Conservation (phyloP, 2,797 vertebrate genomes). For the Phalanger gymnotis region DNA sequence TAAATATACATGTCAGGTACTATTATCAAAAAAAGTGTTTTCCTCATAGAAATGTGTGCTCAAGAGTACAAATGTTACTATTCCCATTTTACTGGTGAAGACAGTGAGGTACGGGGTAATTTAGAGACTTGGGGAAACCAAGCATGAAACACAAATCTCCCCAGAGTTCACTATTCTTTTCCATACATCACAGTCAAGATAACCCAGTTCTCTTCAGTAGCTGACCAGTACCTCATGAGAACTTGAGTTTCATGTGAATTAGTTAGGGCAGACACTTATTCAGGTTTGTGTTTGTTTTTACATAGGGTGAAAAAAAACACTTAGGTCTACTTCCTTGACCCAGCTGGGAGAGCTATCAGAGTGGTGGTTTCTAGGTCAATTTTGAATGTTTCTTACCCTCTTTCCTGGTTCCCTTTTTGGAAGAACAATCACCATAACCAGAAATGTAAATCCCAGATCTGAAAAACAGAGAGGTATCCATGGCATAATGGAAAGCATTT, state of each 20-base stretch:
- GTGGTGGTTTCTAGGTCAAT: not conserved
- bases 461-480: not conserved
- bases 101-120: not conserved
- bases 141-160: not conserved
- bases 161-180: not conserved
- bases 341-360: not conserved
- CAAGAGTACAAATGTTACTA: not conserved
- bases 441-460: not conserved
- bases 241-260: not conserved
- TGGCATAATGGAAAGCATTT: not conserved
- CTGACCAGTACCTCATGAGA: not conserved
- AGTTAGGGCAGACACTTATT: not conserved
- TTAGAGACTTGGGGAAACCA: not conserved
- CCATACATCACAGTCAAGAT: not conserved
- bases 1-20: not conserved
- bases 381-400: not conserved
- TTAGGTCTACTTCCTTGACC: not conserved
- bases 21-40: not conserved
- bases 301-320: fast-evolving
- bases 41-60: not conserved
- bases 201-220: not conserved
- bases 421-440: not conserved
- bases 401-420: not conserved
- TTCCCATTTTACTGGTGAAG: not conserved
- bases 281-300: not conserved